Conservation (phyloP, 2,888 invertebrate species). For the Rhyacophila evoluta region DNA sequence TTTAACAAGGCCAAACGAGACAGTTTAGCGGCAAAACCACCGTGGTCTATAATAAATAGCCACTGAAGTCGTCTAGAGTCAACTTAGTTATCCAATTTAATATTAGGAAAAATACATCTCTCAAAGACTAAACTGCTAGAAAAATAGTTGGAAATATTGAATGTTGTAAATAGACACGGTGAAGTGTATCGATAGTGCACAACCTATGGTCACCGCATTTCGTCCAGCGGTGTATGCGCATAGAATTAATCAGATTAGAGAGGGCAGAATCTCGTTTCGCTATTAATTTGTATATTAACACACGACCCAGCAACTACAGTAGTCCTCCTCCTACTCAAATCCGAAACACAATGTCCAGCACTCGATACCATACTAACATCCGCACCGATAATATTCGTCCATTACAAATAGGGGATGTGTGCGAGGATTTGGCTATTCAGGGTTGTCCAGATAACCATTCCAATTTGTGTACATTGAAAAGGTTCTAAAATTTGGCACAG, state of each 20-base stretch:
- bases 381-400: not conserved
- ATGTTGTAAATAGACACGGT: no score
- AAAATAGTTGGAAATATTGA: no score
- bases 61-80: no score
- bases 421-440: not conserved
- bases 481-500: not conserved
- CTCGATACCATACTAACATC: not conserved
- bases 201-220: not conserved
- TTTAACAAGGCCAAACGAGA: no score
- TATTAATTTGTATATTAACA: constrained; percentile 39
- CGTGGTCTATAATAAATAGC: no score
- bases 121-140: no score
- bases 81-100: no score
- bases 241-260: constrained; percentile 33
- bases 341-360: not conserved
- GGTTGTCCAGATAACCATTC: not conserved
- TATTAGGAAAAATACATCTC: no score
- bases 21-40: no score
- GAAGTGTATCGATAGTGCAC: no score
- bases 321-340: not conserved
- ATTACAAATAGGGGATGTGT: not conserved
- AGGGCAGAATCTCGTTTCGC: not conserved
- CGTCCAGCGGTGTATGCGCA: constrained; percentile 11
- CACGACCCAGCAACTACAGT: not conserved
- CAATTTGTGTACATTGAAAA: not conserved